These are phyloP conservation scores for Drosophila flavopinicola DNA, from an alignment of 2,888 invertebrate species.

Conservation along the genomic window DNA sequence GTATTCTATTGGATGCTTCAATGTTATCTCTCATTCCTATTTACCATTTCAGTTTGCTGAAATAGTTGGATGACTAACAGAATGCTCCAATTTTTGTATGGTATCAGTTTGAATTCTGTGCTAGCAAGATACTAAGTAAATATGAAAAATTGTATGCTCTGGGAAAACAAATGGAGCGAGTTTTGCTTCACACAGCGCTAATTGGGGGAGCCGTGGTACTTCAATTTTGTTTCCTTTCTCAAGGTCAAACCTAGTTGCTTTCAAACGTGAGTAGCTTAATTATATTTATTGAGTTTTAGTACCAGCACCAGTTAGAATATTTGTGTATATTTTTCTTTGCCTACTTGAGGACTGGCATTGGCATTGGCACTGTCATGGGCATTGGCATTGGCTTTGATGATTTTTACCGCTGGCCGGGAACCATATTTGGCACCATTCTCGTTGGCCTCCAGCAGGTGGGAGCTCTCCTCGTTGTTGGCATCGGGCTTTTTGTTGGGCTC, in stretches of 20 bases:
- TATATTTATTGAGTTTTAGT: constrained; percentile 21
- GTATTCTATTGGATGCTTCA: not conserved
- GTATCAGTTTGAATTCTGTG: not conserved
- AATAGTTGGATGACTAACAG: not conserved
- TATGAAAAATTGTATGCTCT: constrained; percentile 38
- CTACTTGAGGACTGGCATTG: constrained; percentile 61
- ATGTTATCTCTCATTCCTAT: not conserved
- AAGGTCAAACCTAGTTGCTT: constrained; percentile 41
- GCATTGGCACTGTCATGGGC: constrained; percentile 37
- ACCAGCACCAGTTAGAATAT: constrained; percentile 46
- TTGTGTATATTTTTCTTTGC: constrained; percentile 11
- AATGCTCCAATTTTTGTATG: constrained; percentile 3
- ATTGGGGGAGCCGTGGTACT: constrained; percentile 17
- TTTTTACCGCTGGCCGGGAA: constrained; percentile 82
- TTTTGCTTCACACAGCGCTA: constrained; percentile 24
- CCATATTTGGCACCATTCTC: constrained; percentile 82
- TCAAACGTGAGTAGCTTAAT: constrained; percentile 6
- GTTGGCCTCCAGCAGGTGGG: constrained; percentile 81
- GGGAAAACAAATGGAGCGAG: constrained; percentile 10
- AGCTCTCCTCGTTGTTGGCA: constrained; percentile 79
- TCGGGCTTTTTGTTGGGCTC: constrained; percentile 64
- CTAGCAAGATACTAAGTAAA: constrained; percentile 22
- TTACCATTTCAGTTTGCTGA: not conserved
- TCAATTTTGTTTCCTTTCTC: constrained; percentile 13
- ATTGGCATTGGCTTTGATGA: constrained; percentile 60